Evolutionary conservation across 2,797 vertebrate genomes (phyloP).

Genomic region (Hozukius guyotensis): DNA sequence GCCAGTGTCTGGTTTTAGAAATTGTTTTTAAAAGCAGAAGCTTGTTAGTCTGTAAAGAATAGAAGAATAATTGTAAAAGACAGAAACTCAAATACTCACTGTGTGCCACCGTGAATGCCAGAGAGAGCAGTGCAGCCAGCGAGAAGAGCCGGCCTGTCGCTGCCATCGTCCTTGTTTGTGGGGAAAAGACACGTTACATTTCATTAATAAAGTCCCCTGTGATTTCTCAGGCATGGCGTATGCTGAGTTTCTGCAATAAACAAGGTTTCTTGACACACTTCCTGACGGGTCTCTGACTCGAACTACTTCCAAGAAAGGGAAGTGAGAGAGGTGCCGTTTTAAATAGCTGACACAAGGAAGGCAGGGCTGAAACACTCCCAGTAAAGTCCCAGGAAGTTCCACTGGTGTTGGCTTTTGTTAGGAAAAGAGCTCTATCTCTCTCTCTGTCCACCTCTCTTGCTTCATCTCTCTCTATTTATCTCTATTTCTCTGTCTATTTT

Average conservation of each 20-base stretch:
- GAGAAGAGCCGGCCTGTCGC: background rate
- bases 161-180: conserved; percentile 26
- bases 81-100: conserved; percentile 42
- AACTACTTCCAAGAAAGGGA: conserved; percentile 23
- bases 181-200: background rate
- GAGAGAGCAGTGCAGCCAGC: conserved; percentile 15
- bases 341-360: background rate
- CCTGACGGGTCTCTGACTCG: background rate
- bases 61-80: no score
- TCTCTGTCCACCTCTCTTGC: background rate
- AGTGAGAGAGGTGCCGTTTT: conserved; percentile 32
- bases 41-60: background rate
- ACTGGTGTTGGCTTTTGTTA: background rate
- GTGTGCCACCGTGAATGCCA: background rate
- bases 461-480: background rate
- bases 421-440: background rate
- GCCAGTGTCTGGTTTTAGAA: background rate
- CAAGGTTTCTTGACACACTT: conserved; percentile 29
- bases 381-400: conserved; percentile 53
- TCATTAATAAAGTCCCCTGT: background rate
- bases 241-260: background rate
- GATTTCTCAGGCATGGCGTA: background rate
- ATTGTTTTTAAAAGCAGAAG: background rate
- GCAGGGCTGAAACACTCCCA: conserved; percentile 1
- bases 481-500: no score